Base-by-base conservation (phyloP, 2,797 vertebrate species). In the Etheostoma perlongum region DNA sequence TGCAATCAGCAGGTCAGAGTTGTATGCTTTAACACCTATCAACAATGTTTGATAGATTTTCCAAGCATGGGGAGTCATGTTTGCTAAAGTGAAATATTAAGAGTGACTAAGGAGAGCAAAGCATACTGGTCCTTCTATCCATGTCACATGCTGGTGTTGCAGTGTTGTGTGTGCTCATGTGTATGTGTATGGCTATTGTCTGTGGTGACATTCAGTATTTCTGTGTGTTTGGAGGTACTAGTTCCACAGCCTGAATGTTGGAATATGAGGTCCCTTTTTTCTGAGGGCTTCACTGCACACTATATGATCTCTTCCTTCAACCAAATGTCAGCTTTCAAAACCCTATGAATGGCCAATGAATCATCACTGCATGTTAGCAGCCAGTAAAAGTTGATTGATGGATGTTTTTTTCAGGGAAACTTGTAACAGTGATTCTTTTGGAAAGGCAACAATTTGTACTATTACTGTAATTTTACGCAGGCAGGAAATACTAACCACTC, bases 261-360 rank as follows among this genome's bases (percentile, higher is more conserved):
- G 66, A 86, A 87, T 85, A 88, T 91, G 30, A 83, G 71, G 65
- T 67, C 60, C 49, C 72, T 60, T 75, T 84, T 70, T 72, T 86
- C 75, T 19, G 55, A 79, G 65, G 54, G 72, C 60, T 77, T 86
- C 36, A 3, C 52, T 75, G 72, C 67, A 63, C 64, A 27, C 36
- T 61, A 59, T 77, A 68, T 47, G 53, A 84, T 79, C 72, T 68
- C 10, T 33, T 90, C 87, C 36, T 79, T 85, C 42, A 78, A 59
- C 44, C 44, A 90, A 92, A 91, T 91, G 81, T 82, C 82, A 91
- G 36, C 74, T 64, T 79, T 84, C 67, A 79, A 62, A 83, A 62
- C 54, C 53, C 52, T 58, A 63, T 23, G 72, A 82, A 79, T 60
- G 63, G 48, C 61, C 74, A 46, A 65, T 87, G 49, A 76, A 81